Evolutionary conservation across 2,888 invertebrate species (phyloP).

Genomic region (Synanthedon myopaeformis): DNA sequence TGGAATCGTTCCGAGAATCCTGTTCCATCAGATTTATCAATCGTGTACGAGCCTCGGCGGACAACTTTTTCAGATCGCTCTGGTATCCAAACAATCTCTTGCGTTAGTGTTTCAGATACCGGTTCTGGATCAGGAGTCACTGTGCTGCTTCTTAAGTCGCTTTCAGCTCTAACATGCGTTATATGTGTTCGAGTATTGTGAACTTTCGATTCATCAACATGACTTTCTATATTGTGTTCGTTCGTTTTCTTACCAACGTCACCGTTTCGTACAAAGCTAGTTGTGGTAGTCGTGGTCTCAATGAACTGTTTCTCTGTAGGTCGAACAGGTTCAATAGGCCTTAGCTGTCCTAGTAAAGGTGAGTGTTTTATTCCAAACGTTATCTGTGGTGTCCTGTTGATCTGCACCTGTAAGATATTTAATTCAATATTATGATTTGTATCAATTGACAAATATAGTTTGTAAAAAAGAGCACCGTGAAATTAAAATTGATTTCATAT

Average conservation of each 20-base stretch:
- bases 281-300: neutral
- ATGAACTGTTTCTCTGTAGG: slow-evolving; percentile 9
- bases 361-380: slow-evolving; percentile 91
- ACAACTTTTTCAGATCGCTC: slow-evolving; percentile 47
- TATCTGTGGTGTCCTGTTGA: slow-evolving; percentile 51
- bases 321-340: slow-evolving; percentile 30
- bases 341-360: slow-evolving; percentile 73
- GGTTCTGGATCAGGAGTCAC: slow-evolving; percentile 55
- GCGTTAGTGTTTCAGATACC: slow-evolving; percentile 44
- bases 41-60: slow-evolving; percentile 59
- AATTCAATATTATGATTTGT: neutral
- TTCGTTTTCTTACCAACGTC: slow-evolving; percentile 8
- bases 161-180: slow-evolving; percentile 47
- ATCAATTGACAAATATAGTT: too few relatives aligned
- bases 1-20: slow-evolving; percentile 43
- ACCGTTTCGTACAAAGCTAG: neutral
- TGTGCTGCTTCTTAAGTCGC: slow-evolving; percentile 42
- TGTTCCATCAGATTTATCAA: slow-evolving; percentile 42
- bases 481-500: too few relatives aligned
- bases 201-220: slow-evolving; percentile 12
- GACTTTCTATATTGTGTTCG: slow-evolving; percentile 5
- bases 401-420: slow-evolving; percentile 37
- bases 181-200: slow-evolving; percentile 29
- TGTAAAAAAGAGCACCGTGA: too few relatives aligned
- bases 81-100: slow-evolving; percentile 58